Conservation (phyloP, 1,140 invertebrate genomes). For the Cotesia chilonis region DNA sequence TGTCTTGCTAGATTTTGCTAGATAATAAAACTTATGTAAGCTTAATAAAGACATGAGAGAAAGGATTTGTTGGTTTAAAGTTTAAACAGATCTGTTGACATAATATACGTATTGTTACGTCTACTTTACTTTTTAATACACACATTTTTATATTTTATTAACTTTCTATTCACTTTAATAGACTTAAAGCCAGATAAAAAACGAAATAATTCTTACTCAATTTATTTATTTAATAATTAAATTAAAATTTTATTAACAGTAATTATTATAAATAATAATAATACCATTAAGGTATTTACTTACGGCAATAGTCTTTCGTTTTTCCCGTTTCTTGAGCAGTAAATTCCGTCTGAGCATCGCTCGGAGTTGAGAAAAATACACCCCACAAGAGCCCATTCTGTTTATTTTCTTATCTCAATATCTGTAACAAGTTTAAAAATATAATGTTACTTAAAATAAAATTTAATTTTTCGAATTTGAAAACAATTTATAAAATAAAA, state of each 20-base stretch:
- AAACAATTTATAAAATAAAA: too few species aligned
- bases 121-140: too few species aligned
- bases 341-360: constrained; percentile 77
- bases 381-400: constrained; percentile 60
- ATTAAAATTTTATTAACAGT: background rate
- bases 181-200: too few species aligned
- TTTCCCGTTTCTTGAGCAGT: constrained; percentile 76
- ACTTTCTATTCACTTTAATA: too few species aligned
- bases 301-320: constrained; percentile 76
- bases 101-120: too few species aligned
- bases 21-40: background rate
- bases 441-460: too few species aligned
- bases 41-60: background rate
- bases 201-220: background rate
- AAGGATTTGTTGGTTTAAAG: background rate
- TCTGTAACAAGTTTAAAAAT: constrained; percentile 53
- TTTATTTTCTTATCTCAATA: constrained; percentile 44
- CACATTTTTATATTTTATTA: too few species aligned
- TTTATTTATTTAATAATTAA: constrained; percentile 3
- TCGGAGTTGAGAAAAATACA: constrained; percentile 70
- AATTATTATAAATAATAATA: background rate
- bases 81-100: background rate
- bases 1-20: background rate
- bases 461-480: too few species aligned
- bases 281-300: constrained; percentile 48